Base-by-base conservation (phyloP, 2,113 vertebrate genomes). In the Pardalotus punctatus region DNA sequence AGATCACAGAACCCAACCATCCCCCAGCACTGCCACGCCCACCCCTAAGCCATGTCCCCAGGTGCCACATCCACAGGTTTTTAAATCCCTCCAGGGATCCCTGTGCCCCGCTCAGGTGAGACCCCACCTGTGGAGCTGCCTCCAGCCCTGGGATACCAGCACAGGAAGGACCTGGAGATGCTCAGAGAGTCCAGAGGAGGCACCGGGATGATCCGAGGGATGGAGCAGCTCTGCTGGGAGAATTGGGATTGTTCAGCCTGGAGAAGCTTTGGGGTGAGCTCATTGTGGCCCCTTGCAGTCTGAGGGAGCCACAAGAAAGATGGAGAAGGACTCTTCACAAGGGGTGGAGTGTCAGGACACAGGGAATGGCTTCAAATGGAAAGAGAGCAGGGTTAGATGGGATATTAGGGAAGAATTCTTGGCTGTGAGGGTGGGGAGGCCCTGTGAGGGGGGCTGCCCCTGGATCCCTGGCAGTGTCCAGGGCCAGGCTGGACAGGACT, bases 401-500 rank as follows among this genome's bases (percentile, higher is more conserved):
- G 43, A 5, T 43, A 33, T 28, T 36, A 10, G 43, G 10, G 33
- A 57, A 22, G 7, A 14, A 17, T 4, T 8, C 12, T 10, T 42
- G 11, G 6, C 21, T 72, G 1, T 8, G 50, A 15, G 11, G 31
- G 9, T 35, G 66, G 11, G 1, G 16, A 79, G 29, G 5, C 14
- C 17, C 36, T 36, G 66, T 17, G 14, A 48, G 2, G 25, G 56
- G 2, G 76, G 66, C 25, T 65, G 66, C 4, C 6, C 35, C 42
- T 86, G 83, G 45, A 50, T 57, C 58, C 42, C 50, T 72, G 58
- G 58, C 0, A 65, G 8, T 57, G 31, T 2, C 35, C 58, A 31
- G 57, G 21, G 66, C 8, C 42, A 36, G 58, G 57, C 0, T 79
- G 73, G 48, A 48, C 0, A 0, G 33, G 36, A 8, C 28, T 69